phyloP scores from a whole-genome alignment of 2,888 invertebrate genomes.

The Reticulitermes lucifugus region DNA sequence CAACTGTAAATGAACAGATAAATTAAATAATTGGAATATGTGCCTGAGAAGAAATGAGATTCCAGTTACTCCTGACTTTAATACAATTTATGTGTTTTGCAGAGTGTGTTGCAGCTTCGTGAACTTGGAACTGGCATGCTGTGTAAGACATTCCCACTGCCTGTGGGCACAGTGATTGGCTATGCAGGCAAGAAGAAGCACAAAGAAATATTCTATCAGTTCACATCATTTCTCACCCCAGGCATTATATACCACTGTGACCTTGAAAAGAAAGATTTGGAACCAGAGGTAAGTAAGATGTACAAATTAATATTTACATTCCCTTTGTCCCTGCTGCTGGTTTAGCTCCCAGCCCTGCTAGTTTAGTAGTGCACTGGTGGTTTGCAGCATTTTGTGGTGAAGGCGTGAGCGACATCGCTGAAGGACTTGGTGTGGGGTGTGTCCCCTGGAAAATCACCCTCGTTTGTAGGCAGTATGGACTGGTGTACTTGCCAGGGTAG shows the following conservation, averaged over 20 bases:
- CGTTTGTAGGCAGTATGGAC: too few relatives aligned
- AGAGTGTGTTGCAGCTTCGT: slow-evolving; percentile 89
- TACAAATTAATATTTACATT: too few relatives aligned
- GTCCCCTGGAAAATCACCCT: too few relatives aligned
- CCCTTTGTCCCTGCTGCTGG: too few relatives aligned
- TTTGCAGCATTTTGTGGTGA: too few relatives aligned
- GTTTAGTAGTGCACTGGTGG: too few relatives aligned
- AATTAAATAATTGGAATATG: too few relatives aligned
- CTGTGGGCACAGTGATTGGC: slow-evolving; percentile 87
- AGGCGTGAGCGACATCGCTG: too few relatives aligned
- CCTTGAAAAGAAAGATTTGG: slow-evolving; percentile 71
- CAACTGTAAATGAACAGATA: too few relatives aligned
- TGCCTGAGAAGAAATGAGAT: neutral
- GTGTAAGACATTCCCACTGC: slow-evolving; percentile 80
- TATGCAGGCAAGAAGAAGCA: slow-evolving; percentile 88
- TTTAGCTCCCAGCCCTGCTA: too few relatives aligned
- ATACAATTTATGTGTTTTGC: slow-evolving; percentile 53
- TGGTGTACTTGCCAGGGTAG: too few relatives aligned
- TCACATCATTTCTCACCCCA: slow-evolving; percentile 94
- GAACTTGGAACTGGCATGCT: slow-evolving; percentile 78
- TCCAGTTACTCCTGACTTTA: slow-evolving; percentile 8
- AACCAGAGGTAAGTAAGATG: slow-evolving; percentile 69
- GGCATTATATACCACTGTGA: slow-evolving; percentile 89
- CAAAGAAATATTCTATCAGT: slow-evolving; percentile 92
- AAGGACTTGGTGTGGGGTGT: too few relatives aligned